Conservation (phyloP, 2,113 vertebrate genomes). For the Hippocampus guttulatus region DNA sequence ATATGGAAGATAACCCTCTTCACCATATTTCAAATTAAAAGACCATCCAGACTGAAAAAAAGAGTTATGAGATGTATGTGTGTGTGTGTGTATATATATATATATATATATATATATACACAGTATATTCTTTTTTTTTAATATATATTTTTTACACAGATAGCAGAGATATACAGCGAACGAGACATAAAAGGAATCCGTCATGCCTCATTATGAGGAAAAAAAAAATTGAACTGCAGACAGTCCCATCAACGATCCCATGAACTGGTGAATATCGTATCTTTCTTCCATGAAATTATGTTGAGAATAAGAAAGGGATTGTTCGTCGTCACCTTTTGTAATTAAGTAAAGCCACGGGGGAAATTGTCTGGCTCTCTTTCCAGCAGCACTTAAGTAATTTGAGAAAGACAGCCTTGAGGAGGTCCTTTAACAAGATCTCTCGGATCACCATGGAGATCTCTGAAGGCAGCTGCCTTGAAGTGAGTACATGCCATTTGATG, state of each 20-base stretch:
- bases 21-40: conserved; percentile 53
- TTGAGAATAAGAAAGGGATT: conserved; percentile 22
- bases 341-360: conserved; percentile 48
- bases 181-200: conserved; percentile 40
- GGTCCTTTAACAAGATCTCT: conserved; percentile 58
- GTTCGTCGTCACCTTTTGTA: conserved; percentile 46
- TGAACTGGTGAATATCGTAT: conserved; percentile 16
- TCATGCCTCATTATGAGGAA: conserved; percentile 22
- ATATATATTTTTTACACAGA: conserved; percentile 24
- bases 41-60: conserved; percentile 33
- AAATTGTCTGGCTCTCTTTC: conserved; percentile 36
- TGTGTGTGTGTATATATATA: too few species aligned
- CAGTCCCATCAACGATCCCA: conserved; percentile 18
- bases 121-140: conserved; percentile 8
- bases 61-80: not conserved
- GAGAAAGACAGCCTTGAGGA: conserved; percentile 54
- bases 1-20: conserved; percentile 39
- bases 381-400: conserved; percentile 47
- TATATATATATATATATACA: too few species aligned
- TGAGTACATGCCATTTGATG: not conserved
- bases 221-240: conserved; percentile 1
- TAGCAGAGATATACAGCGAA: conserved; percentile 39
- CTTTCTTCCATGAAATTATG: conserved; percentile 44
- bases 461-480: conserved; percentile 56
- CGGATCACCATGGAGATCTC: conserved; percentile 31